A percentile compares a stretch with the other conserved stretches of the same genome.
Conservation (phyloP, 2,113 vertebrate species). For the Macquaria ambigua region DNA sequence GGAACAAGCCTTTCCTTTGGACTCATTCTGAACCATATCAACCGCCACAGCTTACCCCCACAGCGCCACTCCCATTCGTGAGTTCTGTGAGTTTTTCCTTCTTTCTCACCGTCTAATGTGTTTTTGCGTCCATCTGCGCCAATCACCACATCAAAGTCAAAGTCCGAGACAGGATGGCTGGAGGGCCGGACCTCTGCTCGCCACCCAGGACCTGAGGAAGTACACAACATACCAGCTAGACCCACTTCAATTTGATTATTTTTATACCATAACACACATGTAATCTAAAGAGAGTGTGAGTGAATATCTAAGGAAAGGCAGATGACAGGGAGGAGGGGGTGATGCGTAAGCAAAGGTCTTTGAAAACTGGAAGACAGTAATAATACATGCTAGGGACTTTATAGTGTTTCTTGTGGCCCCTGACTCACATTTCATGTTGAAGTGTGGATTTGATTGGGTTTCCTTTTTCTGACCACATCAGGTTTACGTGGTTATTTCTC, state of each 20-base stretch:
- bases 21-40: background rate
- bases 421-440: background rate
- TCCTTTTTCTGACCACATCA: background rate
- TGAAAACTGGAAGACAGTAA: background rate
- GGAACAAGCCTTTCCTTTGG: background rate
- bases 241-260: background rate
- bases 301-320: background rate
- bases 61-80: background rate
- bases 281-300: background rate
- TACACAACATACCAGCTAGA: background rate
- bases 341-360: background rate
- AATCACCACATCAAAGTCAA: conserved; percentile 93
- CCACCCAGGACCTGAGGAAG: conserved; percentile 90
- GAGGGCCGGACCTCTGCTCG: conserved; percentile 89
- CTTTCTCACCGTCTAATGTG: conserved; percentile 90
- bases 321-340: background rate
- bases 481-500: background rate
- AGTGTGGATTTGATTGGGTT: background rate
- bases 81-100: background rate
- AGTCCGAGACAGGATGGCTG: conserved; percentile 88
- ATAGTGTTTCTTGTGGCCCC: background rate
- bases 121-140: conserved; percentile 94
- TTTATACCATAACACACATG: background rate
- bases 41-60: background rate
- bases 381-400: background rate